Percentiles rank a stretch among this genome's conserved stretches.
Conservation (phyloP, 2,888 invertebrate species). For the Pharmacophagus antenor region DNA sequence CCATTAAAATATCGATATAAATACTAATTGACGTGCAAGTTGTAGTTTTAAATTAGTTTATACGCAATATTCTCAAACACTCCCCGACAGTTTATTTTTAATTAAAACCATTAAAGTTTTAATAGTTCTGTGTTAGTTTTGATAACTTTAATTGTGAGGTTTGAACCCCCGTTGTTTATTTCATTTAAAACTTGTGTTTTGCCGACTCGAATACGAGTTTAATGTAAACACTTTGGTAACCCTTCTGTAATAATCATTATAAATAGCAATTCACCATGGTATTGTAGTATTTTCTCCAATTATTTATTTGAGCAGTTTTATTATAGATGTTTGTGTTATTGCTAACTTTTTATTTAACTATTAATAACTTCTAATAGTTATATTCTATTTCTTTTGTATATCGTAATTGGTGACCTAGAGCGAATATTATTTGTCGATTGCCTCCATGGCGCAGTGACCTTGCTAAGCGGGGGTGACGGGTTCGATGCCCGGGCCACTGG, state of each 20-base stretch:
- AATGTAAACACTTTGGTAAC: background rate
- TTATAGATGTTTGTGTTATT: no score
- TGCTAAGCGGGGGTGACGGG: no score
- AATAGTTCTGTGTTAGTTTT: constrained; percentile 15
- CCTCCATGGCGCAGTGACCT: no score
- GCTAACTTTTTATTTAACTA: no score
- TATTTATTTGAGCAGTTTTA: no score
- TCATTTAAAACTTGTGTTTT: background rate
- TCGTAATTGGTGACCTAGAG: no score
- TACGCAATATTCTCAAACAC: constrained; percentile 3
- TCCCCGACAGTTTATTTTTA: constrained; percentile 11
- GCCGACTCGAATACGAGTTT: background rate
- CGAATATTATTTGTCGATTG: no score
- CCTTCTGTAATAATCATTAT: background rate
- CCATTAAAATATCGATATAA: background rate
- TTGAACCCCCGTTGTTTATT: background rate
- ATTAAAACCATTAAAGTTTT: constrained; percentile 19
- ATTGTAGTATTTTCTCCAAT: no score
- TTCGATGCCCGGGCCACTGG: no score
- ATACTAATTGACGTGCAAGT: background rate
- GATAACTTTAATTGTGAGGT: constrained; percentile 7
- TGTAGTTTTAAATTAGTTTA: background rate
- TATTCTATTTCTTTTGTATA: no score
- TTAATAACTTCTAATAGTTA: no score
- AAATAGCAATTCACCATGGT: no score